Conservation (phyloP, 2,113 vertebrate species). For the Heterocephalus glaber region DNA sequence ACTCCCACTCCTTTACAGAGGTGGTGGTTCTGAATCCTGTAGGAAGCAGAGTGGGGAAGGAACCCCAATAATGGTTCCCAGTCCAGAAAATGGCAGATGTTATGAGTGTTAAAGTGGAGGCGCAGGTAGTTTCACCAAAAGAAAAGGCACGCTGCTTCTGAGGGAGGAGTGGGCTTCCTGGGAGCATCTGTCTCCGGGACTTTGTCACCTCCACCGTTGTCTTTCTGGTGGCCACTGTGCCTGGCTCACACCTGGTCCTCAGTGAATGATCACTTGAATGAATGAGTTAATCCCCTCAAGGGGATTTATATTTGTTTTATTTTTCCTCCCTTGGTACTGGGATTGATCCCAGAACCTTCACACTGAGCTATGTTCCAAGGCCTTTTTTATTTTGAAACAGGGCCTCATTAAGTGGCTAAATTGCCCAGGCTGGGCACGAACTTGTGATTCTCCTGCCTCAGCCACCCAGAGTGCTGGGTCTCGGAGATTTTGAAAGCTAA, state of each 20-base stretch:
- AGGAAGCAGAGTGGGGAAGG: neutral
- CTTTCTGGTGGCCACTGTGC: neutral
- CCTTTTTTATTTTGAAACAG: neutral
- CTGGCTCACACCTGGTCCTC: neutral
- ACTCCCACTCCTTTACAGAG: neutral
- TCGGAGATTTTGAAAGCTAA: neutral
- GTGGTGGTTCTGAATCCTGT: neutral
- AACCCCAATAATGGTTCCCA: neutral
- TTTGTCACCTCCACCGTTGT: neutral
- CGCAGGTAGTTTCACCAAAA: neutral
- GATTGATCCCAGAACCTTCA: too few species aligned
- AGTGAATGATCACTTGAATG: neutral
- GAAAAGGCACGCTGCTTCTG: neutral
- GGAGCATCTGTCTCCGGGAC: neutral
- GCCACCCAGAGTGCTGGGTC: neutral
- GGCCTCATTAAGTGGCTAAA: neutral
- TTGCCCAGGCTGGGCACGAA: neutral
- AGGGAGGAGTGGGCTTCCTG: fast-evolving
- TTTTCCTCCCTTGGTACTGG: too few species aligned
- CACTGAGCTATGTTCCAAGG: too few species aligned
- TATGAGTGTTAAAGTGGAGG: neutral
- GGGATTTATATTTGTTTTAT: neutral
- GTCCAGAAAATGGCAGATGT: neutral
- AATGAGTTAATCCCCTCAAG: neutral
- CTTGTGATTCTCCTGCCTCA: neutral